These are phyloP conservation scores for Oreochromis tanganicae DNA, from an alignment of 2,113 vertebrate genomes.

Conservation along the genomic window DNA sequence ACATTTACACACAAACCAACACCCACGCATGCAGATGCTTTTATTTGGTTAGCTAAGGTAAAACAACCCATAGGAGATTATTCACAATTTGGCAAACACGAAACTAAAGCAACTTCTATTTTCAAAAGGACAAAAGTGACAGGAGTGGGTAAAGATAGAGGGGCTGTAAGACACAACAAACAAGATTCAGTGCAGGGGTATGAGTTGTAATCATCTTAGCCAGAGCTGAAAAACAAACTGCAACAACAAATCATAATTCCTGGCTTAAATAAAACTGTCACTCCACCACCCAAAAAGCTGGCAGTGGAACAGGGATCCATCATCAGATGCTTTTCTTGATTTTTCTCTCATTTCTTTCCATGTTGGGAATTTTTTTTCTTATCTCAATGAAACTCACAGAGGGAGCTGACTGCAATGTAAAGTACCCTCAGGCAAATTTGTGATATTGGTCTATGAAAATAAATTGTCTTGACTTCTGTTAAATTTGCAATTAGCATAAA, in stretches of 20 bases:
- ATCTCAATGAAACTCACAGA: not conserved
- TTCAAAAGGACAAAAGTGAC: not conserved
- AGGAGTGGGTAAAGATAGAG: not conserved
- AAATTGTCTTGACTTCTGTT: not conserved
- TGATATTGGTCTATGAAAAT: not conserved
- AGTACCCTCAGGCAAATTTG: not conserved
- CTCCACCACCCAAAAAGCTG: not conserved
- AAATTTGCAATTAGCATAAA: not conserved
- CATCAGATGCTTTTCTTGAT: not conserved
- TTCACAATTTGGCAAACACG: not conserved
- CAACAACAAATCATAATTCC: not conserved
- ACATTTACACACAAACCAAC: not conserved
- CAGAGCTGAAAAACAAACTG: not conserved
- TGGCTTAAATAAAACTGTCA: not conserved
- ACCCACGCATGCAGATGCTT: not conserved
- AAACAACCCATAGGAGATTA: not conserved
- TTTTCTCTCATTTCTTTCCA: not conserved
- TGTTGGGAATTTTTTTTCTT: not conserved
- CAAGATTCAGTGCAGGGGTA: not conserved
- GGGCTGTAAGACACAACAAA: not conserved
- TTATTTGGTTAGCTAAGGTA: not conserved
- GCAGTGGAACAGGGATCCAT: not conserved
- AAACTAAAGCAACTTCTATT: not conserved
- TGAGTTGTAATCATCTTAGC: not conserved
- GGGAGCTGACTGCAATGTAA: not conserved